Conservation (phyloP, 2,113 vertebrate genomes). For the Hippoglossus stenolepis region DNA sequence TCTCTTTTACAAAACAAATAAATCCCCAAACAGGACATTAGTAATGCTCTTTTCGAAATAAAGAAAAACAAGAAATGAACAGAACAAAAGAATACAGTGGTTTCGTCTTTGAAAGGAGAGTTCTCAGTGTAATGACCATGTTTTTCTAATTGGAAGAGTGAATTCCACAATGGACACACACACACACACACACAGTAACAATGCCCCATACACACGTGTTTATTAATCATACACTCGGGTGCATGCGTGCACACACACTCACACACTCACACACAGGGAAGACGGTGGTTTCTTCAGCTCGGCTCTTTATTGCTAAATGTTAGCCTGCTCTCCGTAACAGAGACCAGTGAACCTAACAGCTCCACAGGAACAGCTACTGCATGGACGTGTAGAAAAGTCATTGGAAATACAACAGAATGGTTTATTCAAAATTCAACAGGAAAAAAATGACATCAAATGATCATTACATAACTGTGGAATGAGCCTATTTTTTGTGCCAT, state of each 20-base stretch:
- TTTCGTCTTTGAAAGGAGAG: slow-evolving; percentile 67
- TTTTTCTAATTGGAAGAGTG: slow-evolving; percentile 48
- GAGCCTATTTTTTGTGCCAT: slow-evolving; percentile 1
- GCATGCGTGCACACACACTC: background rate
- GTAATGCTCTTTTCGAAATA: slow-evolving; percentile 74
- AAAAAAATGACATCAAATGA: background rate
- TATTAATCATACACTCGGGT: too few species aligned
- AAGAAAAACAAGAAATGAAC: slow-evolving; percentile 51
- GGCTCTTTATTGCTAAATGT: slow-evolving; percentile 76
- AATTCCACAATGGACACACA: slow-evolving; percentile 44
- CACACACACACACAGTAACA: slow-evolving; percentile 21
- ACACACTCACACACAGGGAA: slow-evolving; percentile 59
- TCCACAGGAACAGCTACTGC: slow-evolving; percentile 43
- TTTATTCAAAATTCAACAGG: slow-evolving; percentile 9
- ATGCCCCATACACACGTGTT: too few species aligned
- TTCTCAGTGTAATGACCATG: slow-evolving; percentile 62
- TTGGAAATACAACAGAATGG: slow-evolving; percentile 21
- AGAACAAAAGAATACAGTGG: slow-evolving; percentile 63
- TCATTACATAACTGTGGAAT: slow-evolving; percentile 1
- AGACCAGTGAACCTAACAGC: slow-evolving; percentile 22
- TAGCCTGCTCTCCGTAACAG: slow-evolving; percentile 30
- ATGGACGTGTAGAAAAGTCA: slow-evolving; percentile 31
- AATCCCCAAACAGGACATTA: slow-evolving; percentile 76
- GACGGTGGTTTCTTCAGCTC: slow-evolving; percentile 66
- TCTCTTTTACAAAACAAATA: slow-evolving; percentile 79